Base-by-base conservation (phyloP, 2,888 invertebrate genomes). In the Leptarthrus brevirostris region DNA sequence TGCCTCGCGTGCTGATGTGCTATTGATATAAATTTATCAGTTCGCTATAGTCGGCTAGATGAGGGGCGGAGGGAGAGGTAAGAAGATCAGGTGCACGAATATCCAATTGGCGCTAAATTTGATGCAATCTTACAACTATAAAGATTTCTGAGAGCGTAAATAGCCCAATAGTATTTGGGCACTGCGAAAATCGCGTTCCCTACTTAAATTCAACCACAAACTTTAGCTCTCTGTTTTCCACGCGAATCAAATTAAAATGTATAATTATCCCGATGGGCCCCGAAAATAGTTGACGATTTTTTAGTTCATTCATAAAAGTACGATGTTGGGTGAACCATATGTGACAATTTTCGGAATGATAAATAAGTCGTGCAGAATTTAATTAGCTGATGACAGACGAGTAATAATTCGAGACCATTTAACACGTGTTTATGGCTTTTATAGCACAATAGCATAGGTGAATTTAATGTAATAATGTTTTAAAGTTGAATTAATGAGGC, bases 11-110 rank as follows among this genome's bases (percentile, higher is more conserved):
- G 64, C 22, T 64, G 14, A 22, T 64, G 44, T 64, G 44, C 52
- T 69, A 69, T 52, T 52, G 49, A 30, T 69, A 52, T 52, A 34
- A 69, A 52, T 69, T 69, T 52, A 69, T 69, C 69, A 52, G 52
- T 30, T 52, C 34, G 34, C 30, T 8, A 12, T 22, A 8, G 40
- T 6, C 1, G 30, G 8, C 30, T 30, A 8, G 4, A 8, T 8
- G 30, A 30, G 30, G 5, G 4, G 40, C 40, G 8, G 18, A 3
- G 18, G 2, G 49, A 2, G 49, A 52, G 30, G 30, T 34, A 44
- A 34, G 69, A 18, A 52, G 16, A 4, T 30, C 69, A 66, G 20
- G 36, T 69, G 36, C 52, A 52, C 69, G 69, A 47, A 66, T 22
- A 40, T 22, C 44, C 40, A 64, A 64, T 64, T 24, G 14, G 5